A percentile compares a stretch with the other conserved stretches of the same genome.
Conservation (phyloP, 2,113 vertebrate species). For the Aegotheles bennettii region DNA sequence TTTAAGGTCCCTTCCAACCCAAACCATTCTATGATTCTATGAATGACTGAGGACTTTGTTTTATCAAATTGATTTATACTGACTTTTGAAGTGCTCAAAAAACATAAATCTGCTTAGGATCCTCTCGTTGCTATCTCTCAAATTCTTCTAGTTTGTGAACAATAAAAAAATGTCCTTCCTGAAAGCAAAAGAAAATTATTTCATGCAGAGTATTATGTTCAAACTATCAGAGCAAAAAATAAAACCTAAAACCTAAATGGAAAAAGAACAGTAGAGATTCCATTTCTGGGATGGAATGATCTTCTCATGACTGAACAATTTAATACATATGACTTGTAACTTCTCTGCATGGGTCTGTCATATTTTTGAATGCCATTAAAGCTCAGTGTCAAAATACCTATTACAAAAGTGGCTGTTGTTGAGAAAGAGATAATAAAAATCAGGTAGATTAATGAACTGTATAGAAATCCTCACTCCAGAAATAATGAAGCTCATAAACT, state of each 20-base stretch:
- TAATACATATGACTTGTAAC: background rate
- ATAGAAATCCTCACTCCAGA: background rate
- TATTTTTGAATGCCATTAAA: conserved; percentile 17
- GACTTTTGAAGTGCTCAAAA: background rate
- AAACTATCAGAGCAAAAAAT: background rate
- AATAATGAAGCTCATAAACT: conserved; percentile 29
- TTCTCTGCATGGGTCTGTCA: background rate
- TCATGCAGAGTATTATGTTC: background rate
- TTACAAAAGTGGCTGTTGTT: background rate
- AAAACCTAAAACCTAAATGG: background rate
- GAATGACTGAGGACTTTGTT: background rate
- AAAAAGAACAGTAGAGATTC: background rate
- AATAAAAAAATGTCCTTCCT: background rate
- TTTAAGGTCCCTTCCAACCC: too few relatives aligned
- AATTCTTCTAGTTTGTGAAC: background rate
- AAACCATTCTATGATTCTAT: too few relatives aligned
- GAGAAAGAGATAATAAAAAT: conserved; percentile 43
- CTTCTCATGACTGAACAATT: conserved; percentile 3
- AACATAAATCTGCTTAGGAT: background rate
- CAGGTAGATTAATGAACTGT: conserved; percentile 3
- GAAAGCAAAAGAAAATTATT: background rate
- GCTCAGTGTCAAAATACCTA: conserved; percentile 5
- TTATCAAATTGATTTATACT: background rate
- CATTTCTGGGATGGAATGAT: background rate
- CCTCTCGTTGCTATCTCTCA: background rate